Conservation (phyloP, 2,113 vertebrate genomes). For the Dipodomys stephensi region DNA sequence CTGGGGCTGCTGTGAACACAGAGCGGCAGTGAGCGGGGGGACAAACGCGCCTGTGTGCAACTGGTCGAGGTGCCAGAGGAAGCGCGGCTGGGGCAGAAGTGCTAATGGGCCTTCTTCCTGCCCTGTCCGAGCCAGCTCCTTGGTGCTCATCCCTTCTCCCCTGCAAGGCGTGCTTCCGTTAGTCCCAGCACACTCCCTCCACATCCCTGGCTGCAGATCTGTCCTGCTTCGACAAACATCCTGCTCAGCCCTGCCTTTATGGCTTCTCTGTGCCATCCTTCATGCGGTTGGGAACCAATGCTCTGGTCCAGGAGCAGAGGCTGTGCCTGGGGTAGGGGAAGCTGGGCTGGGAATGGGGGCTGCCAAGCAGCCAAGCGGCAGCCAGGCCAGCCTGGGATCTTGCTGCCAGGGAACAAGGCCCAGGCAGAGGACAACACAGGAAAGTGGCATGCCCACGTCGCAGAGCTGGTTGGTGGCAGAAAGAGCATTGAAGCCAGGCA, state of each 20-base stretch:
- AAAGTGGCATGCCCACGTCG: neutral
- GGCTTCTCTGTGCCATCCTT: slow-evolving; percentile 65
- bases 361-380: neutral
- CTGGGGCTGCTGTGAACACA: slow-evolving; percentile 74
- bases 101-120: slow-evolving; percentile 79
- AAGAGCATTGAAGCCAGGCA: neutral
- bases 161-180: slow-evolving; percentile 54
- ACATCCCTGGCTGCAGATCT: slow-evolving; percentile 60
- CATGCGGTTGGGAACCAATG: slow-evolving; percentile 65
- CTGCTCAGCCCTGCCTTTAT: slow-evolving; percentile 58
- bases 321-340: neutral
- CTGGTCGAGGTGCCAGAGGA: slow-evolving; percentile 64
- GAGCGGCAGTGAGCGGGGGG: slow-evolving; percentile 54
- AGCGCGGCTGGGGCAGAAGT: slow-evolving; percentile 53
- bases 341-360: neutral
- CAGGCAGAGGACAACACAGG: slow-evolving; percentile 14
- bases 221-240: slow-evolving; percentile 68
- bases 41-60: slow-evolving; percentile 75
- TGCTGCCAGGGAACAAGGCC: neutral
- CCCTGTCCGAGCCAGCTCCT: slow-evolving; percentile 62
- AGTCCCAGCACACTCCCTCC: slow-evolving; percentile 22
- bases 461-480: neutral
- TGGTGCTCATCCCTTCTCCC: slow-evolving; percentile 59
- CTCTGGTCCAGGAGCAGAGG: neutral
- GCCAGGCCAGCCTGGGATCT: neutral